A percentile compares a stretch with the other conserved stretches of the same genome.
Conservation (phyloP, 1,140 invertebrate genomes). For the Metopolophium dirhodum region DNA sequence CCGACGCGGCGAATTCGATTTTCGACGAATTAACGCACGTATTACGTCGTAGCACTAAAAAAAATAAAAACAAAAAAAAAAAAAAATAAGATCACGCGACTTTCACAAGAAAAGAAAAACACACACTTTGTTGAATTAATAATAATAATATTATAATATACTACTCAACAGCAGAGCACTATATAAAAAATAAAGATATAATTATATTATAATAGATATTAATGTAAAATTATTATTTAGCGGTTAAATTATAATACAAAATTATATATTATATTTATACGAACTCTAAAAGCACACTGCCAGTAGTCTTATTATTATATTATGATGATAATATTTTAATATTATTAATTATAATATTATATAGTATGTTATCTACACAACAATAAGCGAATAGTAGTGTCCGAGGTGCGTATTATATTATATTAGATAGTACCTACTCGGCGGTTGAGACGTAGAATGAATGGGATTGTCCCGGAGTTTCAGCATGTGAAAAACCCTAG, state of each 20-base stretch:
- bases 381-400: background rate
- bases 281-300: background rate
- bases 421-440: constrained; percentile 53
- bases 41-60: constrained; percentile 1
- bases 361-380: background rate
- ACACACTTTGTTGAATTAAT: constrained; percentile 2
- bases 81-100: background rate
- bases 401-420: constrained; percentile 23
- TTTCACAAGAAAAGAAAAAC: constrained; percentile 18
- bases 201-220: background rate
- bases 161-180: background rate
- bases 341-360: background rate
- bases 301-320: background rate
- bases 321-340: background rate
- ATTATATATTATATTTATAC: background rate
- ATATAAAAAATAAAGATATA: background rate
- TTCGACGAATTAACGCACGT: background rate
- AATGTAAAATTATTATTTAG: background rate
- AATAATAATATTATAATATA: background rate
- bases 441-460: constrained; percentile 56
- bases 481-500: constrained; percentile 50
- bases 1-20: constrained; percentile 1
- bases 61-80: background rate
- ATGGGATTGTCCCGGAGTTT: constrained; percentile 27
- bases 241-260: constrained; percentile 11